phyloP scores from a whole-genome alignment of 2,113 vertebrate genomes.

The Castor canadensis region DNA sequence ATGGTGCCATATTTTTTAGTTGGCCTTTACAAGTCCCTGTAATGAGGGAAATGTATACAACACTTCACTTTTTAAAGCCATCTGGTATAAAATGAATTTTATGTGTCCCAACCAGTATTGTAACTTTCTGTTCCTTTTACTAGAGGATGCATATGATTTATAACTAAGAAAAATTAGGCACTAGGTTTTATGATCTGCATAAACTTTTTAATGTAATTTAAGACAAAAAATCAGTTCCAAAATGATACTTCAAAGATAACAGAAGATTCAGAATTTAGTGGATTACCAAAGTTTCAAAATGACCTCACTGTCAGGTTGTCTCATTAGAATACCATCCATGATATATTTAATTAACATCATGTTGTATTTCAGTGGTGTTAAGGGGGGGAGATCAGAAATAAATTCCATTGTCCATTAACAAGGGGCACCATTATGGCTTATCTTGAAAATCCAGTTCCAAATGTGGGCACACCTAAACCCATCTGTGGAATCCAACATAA shows the following conservation, averaged over 20 bases:
- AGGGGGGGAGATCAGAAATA: background rate
- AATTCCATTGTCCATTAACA: background rate
- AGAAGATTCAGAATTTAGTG: background rate
- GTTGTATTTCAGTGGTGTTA: background rate
- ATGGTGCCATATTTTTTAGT: background rate
- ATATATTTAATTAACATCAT: background rate
- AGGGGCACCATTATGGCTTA: background rate
- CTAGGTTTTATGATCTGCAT: background rate
- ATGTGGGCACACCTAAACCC: background rate
- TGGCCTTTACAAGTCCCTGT: background rate
- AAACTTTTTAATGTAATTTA: conserved; percentile 62
- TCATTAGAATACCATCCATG: background rate
- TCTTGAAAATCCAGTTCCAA: conserved; percentile 18
- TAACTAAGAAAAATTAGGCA: conserved; percentile 37
- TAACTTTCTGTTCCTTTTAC: background rate
- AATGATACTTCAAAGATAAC: background rate
- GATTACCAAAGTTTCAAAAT: background rate
- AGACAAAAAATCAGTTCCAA: conserved; percentile 19
- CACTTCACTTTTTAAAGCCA: background rate
- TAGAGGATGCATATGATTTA: background rate
- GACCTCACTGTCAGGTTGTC: background rate
- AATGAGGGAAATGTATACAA: background rate
- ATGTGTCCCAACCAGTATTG: background rate
- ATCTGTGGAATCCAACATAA: background rate
- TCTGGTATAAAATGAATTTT: background rate